Evolutionary conservation across 2,888 invertebrate species (phyloP).

Genomic region (Leucoptera coffeella): DNA sequence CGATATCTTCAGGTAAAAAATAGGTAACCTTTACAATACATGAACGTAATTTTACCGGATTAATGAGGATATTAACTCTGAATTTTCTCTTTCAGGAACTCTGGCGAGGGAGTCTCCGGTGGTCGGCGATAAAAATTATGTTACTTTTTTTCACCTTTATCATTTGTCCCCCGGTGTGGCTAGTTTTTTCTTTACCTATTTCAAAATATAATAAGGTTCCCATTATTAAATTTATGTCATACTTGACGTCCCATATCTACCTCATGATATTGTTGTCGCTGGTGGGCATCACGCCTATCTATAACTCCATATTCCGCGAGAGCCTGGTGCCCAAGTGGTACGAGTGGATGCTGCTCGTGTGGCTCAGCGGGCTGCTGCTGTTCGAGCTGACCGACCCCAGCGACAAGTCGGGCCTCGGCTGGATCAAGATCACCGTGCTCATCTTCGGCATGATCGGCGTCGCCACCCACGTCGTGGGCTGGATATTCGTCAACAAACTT

Average conservation of each 20-base stretch:
- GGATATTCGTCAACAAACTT: conserved; percentile 59
- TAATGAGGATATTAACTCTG: neutral
- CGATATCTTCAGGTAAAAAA: conserved; percentile 85
- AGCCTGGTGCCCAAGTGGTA: conserved; percentile 88
- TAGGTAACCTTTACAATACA: conserved; percentile 44
- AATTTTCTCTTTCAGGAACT: conserved; percentile 76
- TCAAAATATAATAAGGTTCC: conserved; percentile 96
- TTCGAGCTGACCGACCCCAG: conserved; percentile 97
- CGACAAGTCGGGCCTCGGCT: conserved; percentile 94
- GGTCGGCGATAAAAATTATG: conserved; percentile 94
- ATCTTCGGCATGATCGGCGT: conserved; percentile 88
- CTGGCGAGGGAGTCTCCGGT: conserved; percentile 95
- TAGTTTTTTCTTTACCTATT: conserved; percentile 89
- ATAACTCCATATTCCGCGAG: conserved; percentile 69
- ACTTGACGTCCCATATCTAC: conserved; percentile 97
- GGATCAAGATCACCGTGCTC: conserved; percentile 83
- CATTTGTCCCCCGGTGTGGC: conserved; percentile 93
- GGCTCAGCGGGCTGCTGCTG: conserved; percentile 90
- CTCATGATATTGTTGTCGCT: conserved; percentile 89
- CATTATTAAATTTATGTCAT: conserved; percentile 99
- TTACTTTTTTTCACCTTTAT: conserved; percentile 89
- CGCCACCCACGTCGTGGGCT: conserved; percentile 79
- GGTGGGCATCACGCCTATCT: conserved; percentile 83
- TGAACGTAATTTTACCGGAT: conserved; percentile 5
- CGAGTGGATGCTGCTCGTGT: conserved; percentile 91